Conservation (phyloP, 92 coral and sea anemone genomes). For the Porites cylindrica region DNA sequence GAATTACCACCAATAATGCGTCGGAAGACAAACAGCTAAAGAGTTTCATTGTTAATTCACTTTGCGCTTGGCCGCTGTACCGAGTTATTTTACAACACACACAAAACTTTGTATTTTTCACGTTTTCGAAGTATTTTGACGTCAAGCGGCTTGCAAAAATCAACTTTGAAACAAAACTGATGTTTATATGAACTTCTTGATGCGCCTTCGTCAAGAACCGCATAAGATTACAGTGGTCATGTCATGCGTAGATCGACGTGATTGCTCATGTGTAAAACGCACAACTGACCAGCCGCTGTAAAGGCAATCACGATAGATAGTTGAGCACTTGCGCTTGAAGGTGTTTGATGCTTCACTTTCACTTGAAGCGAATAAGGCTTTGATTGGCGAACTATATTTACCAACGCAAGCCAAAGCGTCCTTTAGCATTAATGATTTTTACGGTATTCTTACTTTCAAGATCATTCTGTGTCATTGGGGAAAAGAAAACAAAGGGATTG, state of each 20-base stretch:
- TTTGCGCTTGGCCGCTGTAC: constrained; percentile 12
- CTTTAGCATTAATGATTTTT: neutral
- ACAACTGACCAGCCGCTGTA: neutral
- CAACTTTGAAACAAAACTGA: neutral
- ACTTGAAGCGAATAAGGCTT: neutral
- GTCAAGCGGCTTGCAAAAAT: neutral
- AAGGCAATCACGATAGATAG: neutral
- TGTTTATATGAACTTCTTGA: neutral
- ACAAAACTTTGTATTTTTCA: neutral
- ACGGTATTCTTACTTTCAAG: neutral
- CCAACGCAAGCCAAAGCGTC: neutral
- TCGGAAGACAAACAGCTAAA: constrained; percentile 11
- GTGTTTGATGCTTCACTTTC: neutral
- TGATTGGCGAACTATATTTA: neutral
- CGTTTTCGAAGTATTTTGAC: neutral
- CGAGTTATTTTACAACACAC: constrained; percentile 5
- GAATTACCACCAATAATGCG: constrained; percentile 45
- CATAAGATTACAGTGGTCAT: no score
- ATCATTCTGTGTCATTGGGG: neutral
- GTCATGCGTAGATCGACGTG: neutral
- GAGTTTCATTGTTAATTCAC: neutral
- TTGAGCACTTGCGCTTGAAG: neutral
- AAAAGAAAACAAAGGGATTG: constrained; percentile 8
- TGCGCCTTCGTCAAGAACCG: neutral
- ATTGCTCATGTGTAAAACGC: constrained; percentile 10